Percentiles rank a stretch among this genome's conserved stretches.
Evolutionary conservation across 2,113 vertebrate genomes (phyloP).

Genomic region (Equus przewalskii): DNA sequence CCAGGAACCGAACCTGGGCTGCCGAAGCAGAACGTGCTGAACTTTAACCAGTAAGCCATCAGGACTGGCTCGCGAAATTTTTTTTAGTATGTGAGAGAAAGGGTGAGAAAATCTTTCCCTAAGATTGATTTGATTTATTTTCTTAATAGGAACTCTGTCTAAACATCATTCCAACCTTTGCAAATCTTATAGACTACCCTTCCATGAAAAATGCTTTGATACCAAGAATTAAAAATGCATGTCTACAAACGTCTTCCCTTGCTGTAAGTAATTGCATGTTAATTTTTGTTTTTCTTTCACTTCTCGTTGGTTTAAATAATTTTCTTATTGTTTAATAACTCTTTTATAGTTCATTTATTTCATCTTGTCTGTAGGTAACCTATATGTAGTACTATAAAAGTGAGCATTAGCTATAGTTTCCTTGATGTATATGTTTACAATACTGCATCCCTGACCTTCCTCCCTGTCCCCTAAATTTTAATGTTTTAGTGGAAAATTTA

Average conservation of each 20-base stretch:
- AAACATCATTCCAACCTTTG: slow-evolving; percentile 99
- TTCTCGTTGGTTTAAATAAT: slow-evolving; percentile 33
- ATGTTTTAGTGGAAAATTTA: neutral
- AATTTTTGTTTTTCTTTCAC: slow-evolving; percentile 24
- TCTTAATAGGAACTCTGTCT: slow-evolving; percentile 96
- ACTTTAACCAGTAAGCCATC: no score
- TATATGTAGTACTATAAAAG: neutral
- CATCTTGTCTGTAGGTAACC: neutral
- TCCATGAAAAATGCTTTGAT: slow-evolving; percentile 99
- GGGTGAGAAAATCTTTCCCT: neutral
- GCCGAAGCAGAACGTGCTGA: no score
- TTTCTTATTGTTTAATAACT: slow-evolving; percentile 33
- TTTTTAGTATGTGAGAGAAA: slow-evolving; percentile 30
- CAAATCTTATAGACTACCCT: slow-evolving; percentile 99
- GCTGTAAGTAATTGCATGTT: slow-evolving; percentile 92
- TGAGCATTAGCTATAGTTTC: neutral
- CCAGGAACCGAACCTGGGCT: no score
- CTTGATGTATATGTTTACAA: neutral
- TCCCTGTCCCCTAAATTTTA: neutral
- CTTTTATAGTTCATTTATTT: slow-evolving; percentile 26
- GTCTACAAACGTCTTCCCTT: slow-evolving; percentile 98
- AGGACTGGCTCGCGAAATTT: neutral
- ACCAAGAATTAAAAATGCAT: slow-evolving; percentile 97
- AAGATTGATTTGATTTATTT: slow-evolving; percentile 65
- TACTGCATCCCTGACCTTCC: neutral